These are phyloP conservation scores for Caradrina kadenii DNA, from an alignment of 2,888 invertebrate species.

Conservation along the genomic window DNA sequence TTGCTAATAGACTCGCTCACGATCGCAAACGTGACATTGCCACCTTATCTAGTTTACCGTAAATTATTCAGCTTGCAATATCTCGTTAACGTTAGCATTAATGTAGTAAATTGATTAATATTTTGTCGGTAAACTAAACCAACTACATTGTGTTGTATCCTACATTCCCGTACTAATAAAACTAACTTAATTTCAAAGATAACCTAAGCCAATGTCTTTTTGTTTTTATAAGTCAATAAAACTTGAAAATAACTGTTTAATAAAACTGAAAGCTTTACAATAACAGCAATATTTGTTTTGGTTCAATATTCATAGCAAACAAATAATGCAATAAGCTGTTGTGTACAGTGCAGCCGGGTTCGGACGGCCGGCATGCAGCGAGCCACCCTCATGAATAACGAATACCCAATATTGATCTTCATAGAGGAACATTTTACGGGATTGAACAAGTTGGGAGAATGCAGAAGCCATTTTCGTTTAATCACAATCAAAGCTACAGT, in stretches of 20 bases:
- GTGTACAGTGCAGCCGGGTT: slow-evolving; percentile 59
- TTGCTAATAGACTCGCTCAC: slow-evolving; percentile 19
- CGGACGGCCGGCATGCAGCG: slow-evolving; percentile 49
- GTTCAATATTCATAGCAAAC: slow-evolving; percentile 51
- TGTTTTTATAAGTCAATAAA: slow-evolving; percentile 3
- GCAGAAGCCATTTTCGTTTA: slow-evolving; percentile 57
- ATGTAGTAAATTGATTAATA: slow-evolving; percentile 31
- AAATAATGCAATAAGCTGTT: slow-evolving; percentile 65
- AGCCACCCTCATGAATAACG: slow-evolving; percentile 78
- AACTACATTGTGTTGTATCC: neutral
- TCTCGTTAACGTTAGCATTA: slow-evolving; percentile 20
- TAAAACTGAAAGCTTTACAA: slow-evolving; percentile 18
- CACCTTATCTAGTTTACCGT: slow-evolving; percentile 25
- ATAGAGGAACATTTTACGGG: slow-evolving; percentile 66
- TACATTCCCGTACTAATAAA: slow-evolving; percentile 5
- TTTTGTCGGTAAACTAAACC: slow-evolving; percentile 13
- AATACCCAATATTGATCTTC: slow-evolving; percentile 78
- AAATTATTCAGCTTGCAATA: slow-evolving; percentile 32
- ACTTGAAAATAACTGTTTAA: slow-evolving; percentile 2
- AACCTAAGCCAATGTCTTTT: slow-evolving; percentile 20
- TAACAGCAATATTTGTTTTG: slow-evolving; percentile 29
- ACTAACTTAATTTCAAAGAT: slow-evolving; percentile 28
- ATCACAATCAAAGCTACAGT: slow-evolving; percentile 8
- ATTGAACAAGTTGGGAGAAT: slow-evolving; percentile 56
- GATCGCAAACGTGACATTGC: slow-evolving; percentile 33